Percentiles rank a stretch among this genome's conserved stretches.
These are phyloP conservation scores for Podargus strigoides DNA, from an alignment of 2,797 vertebrate genomes.

Conservation along the genomic window DNA sequence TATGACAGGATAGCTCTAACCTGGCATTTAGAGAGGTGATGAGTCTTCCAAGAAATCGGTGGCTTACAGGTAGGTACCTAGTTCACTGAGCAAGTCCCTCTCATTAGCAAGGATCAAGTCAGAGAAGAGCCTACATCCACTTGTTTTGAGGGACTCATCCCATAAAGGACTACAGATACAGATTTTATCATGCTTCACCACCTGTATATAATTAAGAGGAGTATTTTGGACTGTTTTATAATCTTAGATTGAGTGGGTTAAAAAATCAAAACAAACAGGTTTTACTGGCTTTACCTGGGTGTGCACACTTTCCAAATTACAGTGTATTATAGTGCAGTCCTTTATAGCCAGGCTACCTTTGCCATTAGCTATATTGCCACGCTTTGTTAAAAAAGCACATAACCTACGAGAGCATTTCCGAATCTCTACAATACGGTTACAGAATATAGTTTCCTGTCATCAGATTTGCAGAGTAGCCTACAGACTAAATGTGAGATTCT, in stretches of 20 bases:
- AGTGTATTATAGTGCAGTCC: neutral
- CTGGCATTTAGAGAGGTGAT: neutral
- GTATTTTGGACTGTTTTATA: neutral
- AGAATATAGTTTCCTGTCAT: neutral
- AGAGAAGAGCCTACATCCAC: neutral
- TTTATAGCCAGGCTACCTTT: neutral
- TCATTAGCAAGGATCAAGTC: neutral
- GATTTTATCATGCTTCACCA: neutral
- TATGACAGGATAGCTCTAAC: neutral
- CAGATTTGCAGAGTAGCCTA: neutral
- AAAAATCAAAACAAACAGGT: conserved; percentile 1
- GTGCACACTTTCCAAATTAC: conserved; percentile 7
- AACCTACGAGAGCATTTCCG: neutral
- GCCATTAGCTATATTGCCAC: neutral
- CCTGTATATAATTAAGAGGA: neutral
- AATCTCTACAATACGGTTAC: neutral
- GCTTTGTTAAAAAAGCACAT: neutral
- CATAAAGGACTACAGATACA: neutral
- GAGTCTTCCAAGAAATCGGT: neutral
- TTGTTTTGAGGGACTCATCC: neutral
- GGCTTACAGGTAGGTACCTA: neutral
- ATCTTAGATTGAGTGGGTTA: neutral
- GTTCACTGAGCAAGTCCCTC: neutral
- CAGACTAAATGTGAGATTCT: neutral
- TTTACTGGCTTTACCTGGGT: conserved; percentile 30